Evolutionary conservation across 2,113 vertebrate genomes (phyloP).

Genomic region (Daphoenositta chrysoptera): DNA sequence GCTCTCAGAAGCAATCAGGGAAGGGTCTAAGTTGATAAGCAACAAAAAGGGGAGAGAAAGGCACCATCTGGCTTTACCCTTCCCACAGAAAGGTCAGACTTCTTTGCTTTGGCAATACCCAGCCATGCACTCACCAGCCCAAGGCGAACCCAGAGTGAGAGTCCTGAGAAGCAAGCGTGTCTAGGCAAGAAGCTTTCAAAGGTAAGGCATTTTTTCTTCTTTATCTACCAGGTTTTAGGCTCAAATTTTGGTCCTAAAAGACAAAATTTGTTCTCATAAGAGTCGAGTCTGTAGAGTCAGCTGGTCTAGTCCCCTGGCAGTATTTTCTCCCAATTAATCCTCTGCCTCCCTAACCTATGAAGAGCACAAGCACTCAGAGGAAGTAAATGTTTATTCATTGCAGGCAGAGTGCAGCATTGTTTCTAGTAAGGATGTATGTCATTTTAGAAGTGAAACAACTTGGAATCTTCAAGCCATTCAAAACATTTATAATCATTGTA

Average conservation of each 20-base stretch:
- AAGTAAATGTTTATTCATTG: background rate
- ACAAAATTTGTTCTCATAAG: background rate
- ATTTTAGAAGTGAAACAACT: slow-evolving; percentile 29
- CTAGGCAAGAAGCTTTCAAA: background rate
- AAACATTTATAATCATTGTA: background rate
- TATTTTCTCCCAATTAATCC: background rate
- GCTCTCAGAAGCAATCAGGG: background rate
- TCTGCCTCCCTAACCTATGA: background rate
- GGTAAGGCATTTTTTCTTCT: background rate
- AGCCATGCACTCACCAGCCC: background rate
- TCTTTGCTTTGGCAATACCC: background rate
- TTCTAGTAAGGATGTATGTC: background rate
- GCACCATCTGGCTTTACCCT: background rate
- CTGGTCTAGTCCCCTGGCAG: background rate
- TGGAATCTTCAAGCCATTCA: slow-evolving; percentile 27
- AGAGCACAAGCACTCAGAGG: background rate
- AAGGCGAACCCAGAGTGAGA: background rate
- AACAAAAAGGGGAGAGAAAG: background rate
- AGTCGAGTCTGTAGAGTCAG: background rate
- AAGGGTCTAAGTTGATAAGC: background rate
- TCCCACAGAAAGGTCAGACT: background rate
- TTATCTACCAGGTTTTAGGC: background rate
- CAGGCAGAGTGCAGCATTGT: background rate
- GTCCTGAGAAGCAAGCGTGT: accelerated
- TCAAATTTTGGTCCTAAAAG: background rate